Base-by-base conservation (phyloP, 2,888 invertebrate species). In the Lepidocyrtinus sp. region DNA sequence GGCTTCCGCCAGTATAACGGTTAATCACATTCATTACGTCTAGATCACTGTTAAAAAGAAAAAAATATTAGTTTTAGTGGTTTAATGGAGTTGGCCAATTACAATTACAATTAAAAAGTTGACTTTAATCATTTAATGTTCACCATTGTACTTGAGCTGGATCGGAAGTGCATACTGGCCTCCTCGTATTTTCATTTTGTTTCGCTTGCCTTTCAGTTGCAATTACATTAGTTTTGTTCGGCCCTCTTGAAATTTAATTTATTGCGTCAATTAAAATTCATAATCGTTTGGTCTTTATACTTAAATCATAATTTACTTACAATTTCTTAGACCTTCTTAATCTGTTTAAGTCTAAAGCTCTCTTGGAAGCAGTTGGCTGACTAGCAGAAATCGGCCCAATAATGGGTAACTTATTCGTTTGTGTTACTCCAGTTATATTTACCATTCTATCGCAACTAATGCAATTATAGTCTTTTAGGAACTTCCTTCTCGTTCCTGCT, bases 1-100 rank as follows among this genome's bases (percentile, higher is more conserved):
- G 94, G 77, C 92, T 92, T 0, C 95, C 95, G 25, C 95, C 95
- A 85, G 94, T 94, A 88, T 94, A 94, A 0, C 95, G 92, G 88
- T 92, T 93, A 88, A 92, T 92, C 0, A 92, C 87, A 86, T 93
- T 89, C 71, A 82, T 71, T 1, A 83, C 75, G 62, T 85, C 83
- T 1, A 36, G 36, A 12, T 5, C 36, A 7, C 36, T 12, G 36
- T 36, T 36, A 36, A 36, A 36, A 36, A 36, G 5, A 36, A 36
- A 36, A 36, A 36, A 36, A 36, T 36, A 36, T 36, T 12, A 36
- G 36, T 36, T 36, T 36, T n/a, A n/a, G n/a, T n/a, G n/a, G n/a
- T n/a, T n/a, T n/a, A n/a, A n/a, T n/a, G n/a, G n/a, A n/a, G n/a
- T n/a, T n/a, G n/a, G n/a, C n/a, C n/a, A n/a, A n/a, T n/a, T n/a